Base-by-base conservation (phyloP, 2,113 vertebrate genomes). In the Platichthys flesus region DNA sequence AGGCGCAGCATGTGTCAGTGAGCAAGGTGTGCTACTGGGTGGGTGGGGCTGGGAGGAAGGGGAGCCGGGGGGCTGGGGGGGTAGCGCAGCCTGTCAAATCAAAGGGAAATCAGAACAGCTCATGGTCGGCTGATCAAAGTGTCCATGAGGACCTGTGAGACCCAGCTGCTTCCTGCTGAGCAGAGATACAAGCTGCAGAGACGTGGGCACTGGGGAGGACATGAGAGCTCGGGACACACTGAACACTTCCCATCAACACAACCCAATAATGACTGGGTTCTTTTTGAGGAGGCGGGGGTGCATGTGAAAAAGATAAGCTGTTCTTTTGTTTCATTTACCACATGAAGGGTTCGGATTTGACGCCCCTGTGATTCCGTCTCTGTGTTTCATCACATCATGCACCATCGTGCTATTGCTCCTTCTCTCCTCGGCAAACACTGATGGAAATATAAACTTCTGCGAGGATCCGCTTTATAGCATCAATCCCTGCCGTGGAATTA, bases 51-150 rank as follows among this genome's bases (percentile, higher is more conserved):
- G 18, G 49, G 42, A 47, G 42, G 42, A 15, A 15, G 14, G 12
- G 26, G 26, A 26, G 2, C 26, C n/a, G 23, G 23, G 23, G 42
- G 42, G 42, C 12, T 7, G 45, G 15, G 31, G 14, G 21, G 15
- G 42, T 2, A 2, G 35, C 2, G 52, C 74, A 68, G 75, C 16
- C 79, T 88, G 86, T 90, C 89, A 89, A 87, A 84, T 89, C 76
- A 88, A 81, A 12, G 70, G 76, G 62, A 83, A 83, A 89, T 88
- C 73, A 84, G 85, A 91, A 81, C 89, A 86, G 40, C 0, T 21
- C 83, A 80, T 10, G 85, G 71, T 79, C 51, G 58, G 60, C 66
- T 79, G 87, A 89, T 85, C 85, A 85, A 74, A 84, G 84, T 76
- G 81, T 85, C 82, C 60, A 75, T 61, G 75, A 78, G 73, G 81